Base-by-base conservation (phyloP, 2,888 invertebrate genomes). In the Microdon myrmicae region DNA sequence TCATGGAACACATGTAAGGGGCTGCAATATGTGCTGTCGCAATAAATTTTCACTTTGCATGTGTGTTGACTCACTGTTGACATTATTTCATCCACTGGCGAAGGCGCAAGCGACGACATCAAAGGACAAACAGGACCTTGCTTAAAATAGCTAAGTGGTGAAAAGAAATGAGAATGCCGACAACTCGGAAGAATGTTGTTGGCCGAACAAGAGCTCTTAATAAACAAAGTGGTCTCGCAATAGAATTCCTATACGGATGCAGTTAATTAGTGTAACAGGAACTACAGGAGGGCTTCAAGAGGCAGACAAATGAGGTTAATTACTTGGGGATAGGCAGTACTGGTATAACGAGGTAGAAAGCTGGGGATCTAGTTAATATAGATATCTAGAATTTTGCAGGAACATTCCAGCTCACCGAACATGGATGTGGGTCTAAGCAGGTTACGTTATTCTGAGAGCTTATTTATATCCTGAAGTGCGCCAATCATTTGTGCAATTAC, bases 1-100 rank as follows among this genome's bases (percentile, higher is more conserved):
- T 64, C 58, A 58, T 41, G 56, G 58, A 53, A 53, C 47, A 53
- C 47, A 39, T 41, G 47, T 58, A 58, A 58, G 43, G 35, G 58
- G 48, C 58, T 58, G 45, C 64, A n/a, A n/a, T n/a, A n/a, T n/a
- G n/a, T n/a, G n/a, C n/a, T 47, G 58, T 51, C 32, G 38, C 51
- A 38, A 53, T 64, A 53, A 53, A 51, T 64, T 64, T 43, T 51
- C 29, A 35, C 45, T 41, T 45, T 49, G 49, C 34, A n/a, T 38
- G 16, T 32, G 38, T 55, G 41, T 41, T 48, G 37, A 20, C 6
- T 56, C 45, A 31, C 19, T 56, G 49, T 28, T 51, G 51, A 28
- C 35, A 32, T 5, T 22, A 31, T 37, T 6, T n/a, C n/a, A 3
- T 6, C 6, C 23, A 7, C 4, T 31, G 19, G 16, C 10, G 39